Evolutionary conservation across 92 coral and sea anemone species (phyloP), one percentile per base, ranked within the genome.

Genomic region (Diadumene lineata): DNA sequence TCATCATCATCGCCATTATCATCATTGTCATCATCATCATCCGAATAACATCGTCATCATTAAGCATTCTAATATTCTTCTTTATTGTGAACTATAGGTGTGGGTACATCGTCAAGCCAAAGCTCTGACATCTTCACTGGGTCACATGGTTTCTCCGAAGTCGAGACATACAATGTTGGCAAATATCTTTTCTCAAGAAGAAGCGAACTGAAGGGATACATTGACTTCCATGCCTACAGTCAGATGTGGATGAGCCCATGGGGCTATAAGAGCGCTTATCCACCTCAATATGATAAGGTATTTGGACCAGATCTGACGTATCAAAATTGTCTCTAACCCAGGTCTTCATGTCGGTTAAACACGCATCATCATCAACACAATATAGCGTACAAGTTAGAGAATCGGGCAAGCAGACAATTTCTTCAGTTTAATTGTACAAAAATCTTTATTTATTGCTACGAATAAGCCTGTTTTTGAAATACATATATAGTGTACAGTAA

Each of bases 231-330:
- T 53, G 84, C 96, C 1, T 90, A 90, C 82, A 77, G 90, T 60
- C 92, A 87, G 56, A 19, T 90, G 87, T 90, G 92, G 92, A 80
- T 90, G 92, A 84, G 96, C 38, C 96, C 96, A 0, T 90, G 96
- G 96, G 96, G 96, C 38, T 90, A 90, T 69, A 80, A 79, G 0
- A 73, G 26, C 0, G 17, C 50, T 1, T 77, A 90, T 21, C 96
- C 96, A 16, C 89, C 87, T 6, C 60, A 76, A 19, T 83, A 87
- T 30, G 43, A 31, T 2, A 50, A 67, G 69, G 74, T 71, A 81
- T 43, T 38, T 38, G 48, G 13, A 38, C 13, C 2, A 34, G 8
- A 17, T 38, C 26, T 34, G 22, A 1, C 70, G 26, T 28, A 21
- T 30, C 6, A 38, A 4, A 4, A 38, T 38, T 38, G 13, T 38